Percentiles rank a stretch among this genome's conserved stretches.
Evolutionary conservation across 64 coral and sea anemone genomes (phyloP).

Genomic region (Dendronephthya gigantea): DNA sequence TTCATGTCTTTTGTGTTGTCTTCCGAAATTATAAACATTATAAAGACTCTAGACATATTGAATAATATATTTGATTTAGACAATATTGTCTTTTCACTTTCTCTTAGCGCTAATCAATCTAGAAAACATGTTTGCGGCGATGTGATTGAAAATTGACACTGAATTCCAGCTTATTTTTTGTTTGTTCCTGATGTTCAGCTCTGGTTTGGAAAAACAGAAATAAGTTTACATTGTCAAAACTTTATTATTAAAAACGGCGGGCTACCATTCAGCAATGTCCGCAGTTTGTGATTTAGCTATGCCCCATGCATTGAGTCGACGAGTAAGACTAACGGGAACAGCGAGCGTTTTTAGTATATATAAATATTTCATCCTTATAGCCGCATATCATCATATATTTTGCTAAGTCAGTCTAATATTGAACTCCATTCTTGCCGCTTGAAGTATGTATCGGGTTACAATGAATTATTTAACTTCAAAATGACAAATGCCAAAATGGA

Average conservation of each 20-base stretch:
- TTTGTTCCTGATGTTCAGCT: not conserved
- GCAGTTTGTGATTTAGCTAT: not conserved
- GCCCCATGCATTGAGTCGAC: not conserved
- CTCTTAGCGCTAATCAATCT: not conserved
- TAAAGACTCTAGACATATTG: constrained; percentile 19
- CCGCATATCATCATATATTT: not conserved
- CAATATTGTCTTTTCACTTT: not conserved
- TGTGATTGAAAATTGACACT: not conserved
- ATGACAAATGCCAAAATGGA: not conserved
- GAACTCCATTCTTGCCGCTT: constrained; percentile 8
- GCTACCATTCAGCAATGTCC: not conserved
- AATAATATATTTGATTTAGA: not conserved
- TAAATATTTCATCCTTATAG: not conserved
- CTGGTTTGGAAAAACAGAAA: not conserved
- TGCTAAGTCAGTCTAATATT: not conserved
- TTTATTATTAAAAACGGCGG: constrained; percentile 13
- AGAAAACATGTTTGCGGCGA: not conserved
- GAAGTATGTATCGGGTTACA: constrained; percentile 14
- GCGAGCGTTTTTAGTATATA: not conserved
- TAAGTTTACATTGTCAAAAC: not conserved
- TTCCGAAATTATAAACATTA: constrained; percentile 17
- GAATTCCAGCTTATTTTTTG: constrained; percentile 11
- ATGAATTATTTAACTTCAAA: constrained; percentile 23
- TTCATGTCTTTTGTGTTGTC: constrained; percentile 18
- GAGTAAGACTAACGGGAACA: not conserved